Conservation (phyloP, 2,113 vertebrate species). For the Athene noctua region DNA sequence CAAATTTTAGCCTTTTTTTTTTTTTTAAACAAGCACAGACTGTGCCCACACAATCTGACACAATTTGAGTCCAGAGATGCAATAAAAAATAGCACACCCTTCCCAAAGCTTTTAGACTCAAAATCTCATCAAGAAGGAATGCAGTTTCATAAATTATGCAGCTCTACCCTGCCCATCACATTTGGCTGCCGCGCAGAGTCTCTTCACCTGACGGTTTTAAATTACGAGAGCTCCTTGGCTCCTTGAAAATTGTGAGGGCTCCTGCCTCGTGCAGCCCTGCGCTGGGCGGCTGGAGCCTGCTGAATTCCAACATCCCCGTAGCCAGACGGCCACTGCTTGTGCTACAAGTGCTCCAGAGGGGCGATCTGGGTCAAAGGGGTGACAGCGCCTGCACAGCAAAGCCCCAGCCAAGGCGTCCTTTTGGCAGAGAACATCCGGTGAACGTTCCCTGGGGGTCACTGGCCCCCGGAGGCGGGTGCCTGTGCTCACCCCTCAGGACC, state of each 20-base stretch:
- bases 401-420: background rate
- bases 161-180: slow-evolving; percentile 4
- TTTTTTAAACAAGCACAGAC: background rate
- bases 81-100: background rate
- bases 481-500: background rate
- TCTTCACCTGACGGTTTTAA: slow-evolving; percentile 13
- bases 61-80: background rate
- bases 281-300: background rate
- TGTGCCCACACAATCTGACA: background rate
- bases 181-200: background rate
- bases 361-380: background rate
- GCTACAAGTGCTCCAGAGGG: background rate
- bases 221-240: background rate
- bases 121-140: slow-evolving; percentile 49
- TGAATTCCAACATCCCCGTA: background rate
- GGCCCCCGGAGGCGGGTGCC: background rate
- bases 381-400: background rate
- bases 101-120: slow-evolving; percentile 19
- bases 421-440: background rate
- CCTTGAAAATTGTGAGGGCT: background rate
- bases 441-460: background rate
- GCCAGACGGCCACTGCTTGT: accelerated
- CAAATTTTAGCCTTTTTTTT: background rate
- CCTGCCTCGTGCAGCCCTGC: background rate
- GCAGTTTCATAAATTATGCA: slow-evolving; percentile 29